Evolutionary conservation across 53 echinoderm and acorn worm species (phyloP).

Genomic region (Paelopatides confundens): DNA sequence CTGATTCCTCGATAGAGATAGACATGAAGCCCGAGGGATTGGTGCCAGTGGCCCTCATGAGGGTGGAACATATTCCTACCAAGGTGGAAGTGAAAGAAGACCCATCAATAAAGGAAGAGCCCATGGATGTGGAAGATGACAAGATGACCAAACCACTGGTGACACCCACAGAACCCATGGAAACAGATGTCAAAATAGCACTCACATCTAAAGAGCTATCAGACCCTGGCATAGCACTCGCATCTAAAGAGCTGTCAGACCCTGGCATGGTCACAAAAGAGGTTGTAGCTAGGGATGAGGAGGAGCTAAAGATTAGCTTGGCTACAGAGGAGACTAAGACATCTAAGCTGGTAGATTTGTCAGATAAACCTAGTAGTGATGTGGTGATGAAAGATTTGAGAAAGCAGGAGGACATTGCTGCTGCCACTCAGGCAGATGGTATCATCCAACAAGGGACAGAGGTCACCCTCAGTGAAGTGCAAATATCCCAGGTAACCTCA

Average conservation of each 20-base stretch:
- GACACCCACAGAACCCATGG: background rate
- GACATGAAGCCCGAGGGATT: background rate
- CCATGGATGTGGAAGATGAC: background rate
- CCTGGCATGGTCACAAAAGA: no score
- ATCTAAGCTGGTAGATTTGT: background rate
- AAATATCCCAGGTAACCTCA: background rate
- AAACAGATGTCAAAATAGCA: background rate
- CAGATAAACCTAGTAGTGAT: background rate
- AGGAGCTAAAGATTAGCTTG: background rate
- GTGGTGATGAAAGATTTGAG: background rate
- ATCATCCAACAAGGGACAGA: no score
- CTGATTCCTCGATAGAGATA: background rate
- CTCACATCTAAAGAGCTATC: background rate
- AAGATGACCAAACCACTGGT: background rate
- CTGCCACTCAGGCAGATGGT: no score
- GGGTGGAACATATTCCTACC: background rate
- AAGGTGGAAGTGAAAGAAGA: background rate
- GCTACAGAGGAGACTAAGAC: background rate
- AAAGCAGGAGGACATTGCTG: background rate
- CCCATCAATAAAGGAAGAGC: background rate
- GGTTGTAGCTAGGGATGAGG: background rate
- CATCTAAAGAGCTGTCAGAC: background rate
- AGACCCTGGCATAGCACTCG: background rate
- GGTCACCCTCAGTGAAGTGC: no score
- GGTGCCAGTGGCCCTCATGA: constrained; percentile 37